Base-by-base conservation (phyloP, 2,888 invertebrate genomes). In the Drosophila birchii region DNA sequence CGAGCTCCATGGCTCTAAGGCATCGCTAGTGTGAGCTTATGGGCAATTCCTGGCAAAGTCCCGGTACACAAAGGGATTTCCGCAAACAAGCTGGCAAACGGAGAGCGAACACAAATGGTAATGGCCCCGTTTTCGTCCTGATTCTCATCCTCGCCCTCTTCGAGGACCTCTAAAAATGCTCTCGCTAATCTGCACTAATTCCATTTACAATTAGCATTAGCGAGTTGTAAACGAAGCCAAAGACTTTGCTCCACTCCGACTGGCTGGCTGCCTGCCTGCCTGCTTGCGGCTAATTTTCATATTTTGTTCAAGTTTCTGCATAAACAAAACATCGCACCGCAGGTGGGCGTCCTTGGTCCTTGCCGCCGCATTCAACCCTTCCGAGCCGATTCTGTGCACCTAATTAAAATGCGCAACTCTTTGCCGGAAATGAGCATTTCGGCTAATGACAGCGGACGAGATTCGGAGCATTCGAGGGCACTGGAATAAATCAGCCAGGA, bases 131-230 rank as follows among this genome's bases (percentile, higher is more conserved):
- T 38, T 16, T 38, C 57, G 53, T 53, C 45, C 41, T 23, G 26
- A 36, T 7, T 9, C 34, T 11, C 55, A 29, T 26, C 16, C 43
- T 44, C 44, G 36, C 34, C 32, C 51, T 49, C 57, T 53, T 62
- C 20, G 43, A 60, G 60, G 54, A 60, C 56, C 49, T 72, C 72
- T 70, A 72, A 80, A 74, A 80, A 57, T 61, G 66, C 60, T 49
- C 32, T 53, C 76, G 77, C 87, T 86, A 89, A 88, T 86, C 89
- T 84, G 60, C 75, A 75, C 72, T 88, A 89, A 88, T 88, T 80
- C 89, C 79, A 82, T 80, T 89, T 81, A 88, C 87, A 88, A 86
- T 88, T 88, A 87, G 79, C 78, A 86, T 86, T 86, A 86, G 81
- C 78, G 76, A 60, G 80, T 81, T 86, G 83, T 80, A 85, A 86